Evolutionary conservation across 2,113 vertebrate species (phyloP).

Genomic region (Nicator chloris): DNA sequence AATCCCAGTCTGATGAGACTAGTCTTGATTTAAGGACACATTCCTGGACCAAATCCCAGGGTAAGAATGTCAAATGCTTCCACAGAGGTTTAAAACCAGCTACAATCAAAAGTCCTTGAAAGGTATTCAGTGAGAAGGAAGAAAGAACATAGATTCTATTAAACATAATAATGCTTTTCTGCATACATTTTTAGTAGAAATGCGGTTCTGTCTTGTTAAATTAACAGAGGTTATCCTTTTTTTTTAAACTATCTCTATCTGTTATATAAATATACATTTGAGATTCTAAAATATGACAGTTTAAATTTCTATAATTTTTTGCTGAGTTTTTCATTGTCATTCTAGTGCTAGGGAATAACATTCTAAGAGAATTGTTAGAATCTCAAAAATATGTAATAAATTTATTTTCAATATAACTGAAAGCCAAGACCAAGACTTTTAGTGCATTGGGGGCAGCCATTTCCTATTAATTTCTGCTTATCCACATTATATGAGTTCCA

Average conservation of each 20-base stretch:
- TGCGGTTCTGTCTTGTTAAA: not conserved
- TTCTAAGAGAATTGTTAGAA: not conserved
- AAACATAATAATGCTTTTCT: not conserved
- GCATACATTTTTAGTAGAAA: not conserved
- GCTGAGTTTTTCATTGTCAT: not conserved
- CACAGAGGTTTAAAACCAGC: not conserved
- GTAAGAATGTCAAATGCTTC: not conserved
- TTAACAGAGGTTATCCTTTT: not conserved
- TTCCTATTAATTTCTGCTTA: conserved; percentile 35
- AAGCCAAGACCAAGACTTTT: not conserved
- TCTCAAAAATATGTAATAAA: not conserved
- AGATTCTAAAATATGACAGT: not conserved
- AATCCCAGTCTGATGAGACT: not conserved
- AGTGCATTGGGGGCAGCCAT: not conserved
- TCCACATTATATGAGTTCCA: not conserved
- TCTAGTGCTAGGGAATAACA: not conserved
- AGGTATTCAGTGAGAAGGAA: not conserved
- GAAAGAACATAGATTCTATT: not conserved
- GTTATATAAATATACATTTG: not conserved
- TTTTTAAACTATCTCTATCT: not conserved
- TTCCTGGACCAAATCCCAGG: not conserved
- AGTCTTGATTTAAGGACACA: not conserved
- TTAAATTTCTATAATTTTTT: not conserved
- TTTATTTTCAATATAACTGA: not conserved
- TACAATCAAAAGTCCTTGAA: not conserved